phyloP scores from a whole-genome alignment of 2,797 vertebrate genomes.

The Leptatherina wallacei region DNA sequence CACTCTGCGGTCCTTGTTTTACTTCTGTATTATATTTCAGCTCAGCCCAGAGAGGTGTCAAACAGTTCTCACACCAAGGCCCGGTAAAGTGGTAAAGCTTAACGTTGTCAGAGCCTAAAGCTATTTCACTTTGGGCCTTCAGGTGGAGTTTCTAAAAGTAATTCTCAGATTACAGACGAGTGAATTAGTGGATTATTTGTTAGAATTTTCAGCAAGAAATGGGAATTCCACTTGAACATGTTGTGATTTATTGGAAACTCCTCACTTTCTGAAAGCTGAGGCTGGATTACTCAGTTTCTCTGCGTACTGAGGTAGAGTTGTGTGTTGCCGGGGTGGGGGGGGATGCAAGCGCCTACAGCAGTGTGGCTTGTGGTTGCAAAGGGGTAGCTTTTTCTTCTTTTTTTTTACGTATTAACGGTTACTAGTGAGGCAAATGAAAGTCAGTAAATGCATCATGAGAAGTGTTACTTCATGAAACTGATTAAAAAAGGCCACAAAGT shows the following conservation, averaged over 20 bases:
- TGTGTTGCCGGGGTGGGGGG: not conserved
- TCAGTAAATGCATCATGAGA: constrained; percentile 22
- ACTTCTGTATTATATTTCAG: constrained; percentile 25
- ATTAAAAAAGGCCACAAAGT: constrained; percentile 5
- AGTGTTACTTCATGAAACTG: not conserved
- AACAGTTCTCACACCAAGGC: constrained; percentile 45
- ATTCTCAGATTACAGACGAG: not conserved
- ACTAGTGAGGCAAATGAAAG: constrained; percentile 27
- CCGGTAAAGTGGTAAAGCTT: not conserved
- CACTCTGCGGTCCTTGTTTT: constrained; percentile 30
- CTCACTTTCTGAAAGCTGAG: constrained; percentile 43
- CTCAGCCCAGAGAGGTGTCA: constrained; percentile 54
- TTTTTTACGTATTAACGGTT: constrained; percentile 12
- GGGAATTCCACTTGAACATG: constrained; percentile 25
- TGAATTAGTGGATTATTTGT: not conserved
- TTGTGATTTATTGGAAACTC: constrained; percentile 71
- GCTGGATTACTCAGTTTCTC: constrained; percentile 49
- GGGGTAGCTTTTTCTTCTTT: constrained; percentile 9
- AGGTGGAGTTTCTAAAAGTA: not conserved
- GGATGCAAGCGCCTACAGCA: constrained; percentile 1
- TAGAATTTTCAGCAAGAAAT: constrained; percentile 3
- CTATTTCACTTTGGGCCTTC: fast-evolving
- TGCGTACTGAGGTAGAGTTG: not conserved
- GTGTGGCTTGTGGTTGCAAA: constrained; percentile 55
- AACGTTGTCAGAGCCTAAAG: not conserved